Base-by-base conservation (phyloP, 1,140 invertebrate species). In the Chionoecetes opilio region DNA sequence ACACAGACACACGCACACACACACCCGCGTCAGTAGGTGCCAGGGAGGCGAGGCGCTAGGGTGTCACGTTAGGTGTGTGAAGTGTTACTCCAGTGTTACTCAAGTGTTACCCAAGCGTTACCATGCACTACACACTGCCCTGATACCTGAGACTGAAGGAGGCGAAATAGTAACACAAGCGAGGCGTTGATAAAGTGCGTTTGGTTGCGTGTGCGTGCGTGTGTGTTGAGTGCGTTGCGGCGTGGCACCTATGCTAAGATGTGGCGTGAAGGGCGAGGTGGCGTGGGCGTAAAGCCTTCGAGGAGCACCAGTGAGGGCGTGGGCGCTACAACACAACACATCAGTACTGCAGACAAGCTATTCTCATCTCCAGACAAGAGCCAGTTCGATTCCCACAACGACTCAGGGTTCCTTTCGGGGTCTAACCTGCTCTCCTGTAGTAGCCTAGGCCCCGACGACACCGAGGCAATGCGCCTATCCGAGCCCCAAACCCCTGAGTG, bases 321-420 rank as follows among this genome's bases (percentile, higher is more conserved):
- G 9, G 46, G 32, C 21, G 32, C 37, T 11, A 29, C 38, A 14
- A 82, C 82, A 26, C 94, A 90, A 46, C 91, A 94, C 41, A 34
- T 38, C 29, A 17, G 34, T 26, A 82, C 84, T n/a, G 9, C 94
- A 3, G 53, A 26, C 35, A 92, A n/a, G n/a, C n/a, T n/a, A n/a
- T n/a, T n/a, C n/a, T n/a, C n/a, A n/a, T n/a, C 90, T 31, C 75
- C 82, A n/a, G 53, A 38, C 82, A 91, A 96, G 46, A 94, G 90
- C 26, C 82, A 93, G 94, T 97, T 97, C 96, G 97, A 97, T 96
- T 97, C 97, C 82, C 96, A 97, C 90, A 97, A 96, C 92, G 97
- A 97, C 97, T 98, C 97, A 82, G 97, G 98, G 6, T 98, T 98
- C 96, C 96, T 98, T 21, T 98, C 98, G 3, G 97, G 97, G 93